These are phyloP conservation scores for Discoglossus pictus DNA, from an alignment of 2,797 vertebrate genomes.

Conservation along the genomic window DNA sequence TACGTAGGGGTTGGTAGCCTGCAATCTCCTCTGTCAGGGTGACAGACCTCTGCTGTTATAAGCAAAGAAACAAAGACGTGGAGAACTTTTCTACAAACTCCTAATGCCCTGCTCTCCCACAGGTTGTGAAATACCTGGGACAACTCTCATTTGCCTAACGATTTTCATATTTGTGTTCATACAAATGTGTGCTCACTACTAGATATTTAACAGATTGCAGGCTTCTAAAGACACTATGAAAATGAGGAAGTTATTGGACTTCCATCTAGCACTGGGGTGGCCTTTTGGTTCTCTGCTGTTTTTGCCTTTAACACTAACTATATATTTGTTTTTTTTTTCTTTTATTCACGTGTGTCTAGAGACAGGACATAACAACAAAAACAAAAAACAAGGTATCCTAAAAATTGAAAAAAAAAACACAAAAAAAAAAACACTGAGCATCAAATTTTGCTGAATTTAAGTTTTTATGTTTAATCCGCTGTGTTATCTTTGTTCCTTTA, in stretches of 20 bases:
- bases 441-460: slow-evolving; percentile 76
- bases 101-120: slow-evolving; percentile 48
- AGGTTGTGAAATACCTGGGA: slow-evolving; percentile 64
- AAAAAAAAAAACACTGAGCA: slow-evolving; percentile 51
- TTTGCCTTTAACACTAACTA: slow-evolving; percentile 97
- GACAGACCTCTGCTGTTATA: slow-evolving; percentile 60
- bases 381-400: slow-evolving; percentile 78
- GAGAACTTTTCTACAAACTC: slow-evolving; percentile 45
- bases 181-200: slow-evolving; percentile 59
- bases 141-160: slow-evolving; percentile 80
- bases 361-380: slow-evolving; percentile 84
- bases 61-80: slow-evolving; percentile 60
- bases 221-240: slow-evolving; percentile 69
- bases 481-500: slow-evolving; percentile 73
- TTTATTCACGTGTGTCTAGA: slow-evolving; percentile 92
- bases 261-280: slow-evolving; percentile 75
- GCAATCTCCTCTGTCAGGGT: slow-evolving; percentile 67
- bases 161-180: slow-evolving; percentile 79
- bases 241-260: slow-evolving; percentile 63
- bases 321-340: slow-evolving; percentile 94
- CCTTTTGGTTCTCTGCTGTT: slow-evolving; percentile 84
- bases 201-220: slow-evolving; percentile 58
- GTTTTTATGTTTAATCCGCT: slow-evolving; percentile 84
- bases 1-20: slow-evolving; percentile 70
- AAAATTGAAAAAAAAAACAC: too few species aligned